Evolutionary conservation across 2,113 vertebrate species (phyloP).

Genomic region (Nothocercus julius): DNA sequence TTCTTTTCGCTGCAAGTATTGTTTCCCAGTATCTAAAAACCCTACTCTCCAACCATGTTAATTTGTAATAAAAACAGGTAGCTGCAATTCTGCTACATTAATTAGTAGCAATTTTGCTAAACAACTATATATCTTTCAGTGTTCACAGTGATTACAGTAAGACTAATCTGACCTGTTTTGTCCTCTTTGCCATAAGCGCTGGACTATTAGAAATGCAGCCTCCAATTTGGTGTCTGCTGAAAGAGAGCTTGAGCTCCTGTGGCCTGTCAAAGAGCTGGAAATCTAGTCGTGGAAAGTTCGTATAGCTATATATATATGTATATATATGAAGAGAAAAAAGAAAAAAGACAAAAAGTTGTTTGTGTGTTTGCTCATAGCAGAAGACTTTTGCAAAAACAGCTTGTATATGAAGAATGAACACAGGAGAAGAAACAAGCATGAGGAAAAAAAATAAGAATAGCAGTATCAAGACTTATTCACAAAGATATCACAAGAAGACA

Average conservation of each 20-base stretch:
- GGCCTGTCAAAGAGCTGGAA: constrained; percentile 91
- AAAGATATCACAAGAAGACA: neutral
- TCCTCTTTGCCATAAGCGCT: constrained; percentile 94
- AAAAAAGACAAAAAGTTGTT: constrained; percentile 25
- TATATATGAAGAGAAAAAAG: too few relatives aligned
- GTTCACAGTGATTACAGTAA: neutral
- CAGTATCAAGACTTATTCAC: neutral
- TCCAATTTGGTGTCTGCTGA: constrained; percentile 82
- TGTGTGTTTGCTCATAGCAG: neutral
- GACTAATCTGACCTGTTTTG: constrained; percentile 88
- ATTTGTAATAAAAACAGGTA: neutral
- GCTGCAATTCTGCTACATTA: neutral
- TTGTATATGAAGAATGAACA: neutral
- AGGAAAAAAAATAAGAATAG: neutral
- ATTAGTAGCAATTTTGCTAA: neutral
- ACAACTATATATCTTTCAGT: neutral
- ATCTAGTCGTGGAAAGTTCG: constrained; percentile 88
- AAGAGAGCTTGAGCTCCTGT: constrained; percentile 82
- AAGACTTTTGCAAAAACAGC: neutral
- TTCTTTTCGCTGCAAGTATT: neutral
- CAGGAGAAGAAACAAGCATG: neutral
- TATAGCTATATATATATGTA: constrained; percentile 80
- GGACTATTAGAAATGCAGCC: constrained; percentile 89
- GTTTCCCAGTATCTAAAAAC: neutral
- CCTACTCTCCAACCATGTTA: neutral